These are phyloP conservation scores for Philhelius pedissequus DNA, from an alignment of 2,888 invertebrate species.

Conservation along the genomic window DNA sequence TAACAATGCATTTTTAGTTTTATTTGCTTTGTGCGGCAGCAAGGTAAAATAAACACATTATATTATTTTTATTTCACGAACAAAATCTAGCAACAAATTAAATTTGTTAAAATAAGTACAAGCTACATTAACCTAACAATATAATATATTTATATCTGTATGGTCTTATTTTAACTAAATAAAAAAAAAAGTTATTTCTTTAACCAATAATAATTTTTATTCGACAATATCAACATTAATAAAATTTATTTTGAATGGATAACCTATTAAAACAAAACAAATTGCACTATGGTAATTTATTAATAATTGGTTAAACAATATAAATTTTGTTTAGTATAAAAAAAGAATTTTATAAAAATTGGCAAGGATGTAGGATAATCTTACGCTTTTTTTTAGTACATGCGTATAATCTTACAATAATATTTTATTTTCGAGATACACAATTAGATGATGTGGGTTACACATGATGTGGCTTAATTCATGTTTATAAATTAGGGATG, in stretches of 20 bases:
- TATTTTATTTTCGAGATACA: background rate
- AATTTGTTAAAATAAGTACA: constrained; percentile 61
- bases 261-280: constrained; percentile 24
- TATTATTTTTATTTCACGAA: background rate
- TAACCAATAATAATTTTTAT: background rate
- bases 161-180: constrained; percentile 36
- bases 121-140: constrained; percentile 47
- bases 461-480: constrained; percentile 9
- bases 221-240: constrained; percentile 39
- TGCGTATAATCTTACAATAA: constrained; percentile 7
- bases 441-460: background rate
- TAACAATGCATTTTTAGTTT: constrained; percentile 56
- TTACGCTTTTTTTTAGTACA: background rate
- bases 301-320: constrained; percentile 13
- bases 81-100: background rate
- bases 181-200: constrained; percentile 18
- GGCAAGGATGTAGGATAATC: constrained; percentile 57
- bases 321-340: background rate
- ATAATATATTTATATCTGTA: too few relatives aligned
- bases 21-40: constrained; percentile 64
- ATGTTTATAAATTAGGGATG: constrained; percentile 8
- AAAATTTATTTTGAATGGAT: constrained; percentile 12
- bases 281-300: constrained; percentile 57
- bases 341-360: constrained; percentile 28
- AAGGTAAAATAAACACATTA: constrained; percentile 21